phyloP scores from a whole-genome alignment of 2,797 vertebrate species.

The Sebastes aleutianus region DNA sequence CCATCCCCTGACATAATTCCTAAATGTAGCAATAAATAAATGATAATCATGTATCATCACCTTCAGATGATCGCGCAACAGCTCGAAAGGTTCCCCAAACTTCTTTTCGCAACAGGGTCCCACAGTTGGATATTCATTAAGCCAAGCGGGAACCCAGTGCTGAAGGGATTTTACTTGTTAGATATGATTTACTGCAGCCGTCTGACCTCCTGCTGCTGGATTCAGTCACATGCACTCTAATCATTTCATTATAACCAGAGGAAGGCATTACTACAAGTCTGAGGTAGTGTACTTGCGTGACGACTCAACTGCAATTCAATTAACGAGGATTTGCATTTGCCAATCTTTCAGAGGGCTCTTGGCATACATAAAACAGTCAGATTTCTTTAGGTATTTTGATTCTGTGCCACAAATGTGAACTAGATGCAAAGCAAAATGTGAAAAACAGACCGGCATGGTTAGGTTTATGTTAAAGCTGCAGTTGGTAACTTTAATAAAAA shows the following conservation, averaged over 20 bases:
- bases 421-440: background rate
- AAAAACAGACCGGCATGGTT: background rate
- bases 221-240: conserved; percentile 44
- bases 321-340: conserved; percentile 28
- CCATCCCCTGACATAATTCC: background rate
- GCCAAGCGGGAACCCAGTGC: conserved; percentile 35
- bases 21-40: background rate
- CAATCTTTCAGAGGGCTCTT: conserved; percentile 6
- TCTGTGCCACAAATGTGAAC: conserved; percentile 4
- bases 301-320: conserved; percentile 12
- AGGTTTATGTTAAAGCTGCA: background rate
- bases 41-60: background rate
- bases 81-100: conserved; percentile 14
- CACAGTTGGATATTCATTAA: conserved; percentile 63
- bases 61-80: background rate
- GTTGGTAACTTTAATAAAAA: background rate
- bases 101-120: conserved; percentile 23
- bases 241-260: conserved; percentile 53
- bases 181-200: conserved; percentile 55
- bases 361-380: background rate
- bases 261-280: conserved; percentile 18
- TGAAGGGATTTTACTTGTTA: conserved; percentile 60
- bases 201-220: conserved; percentile 56
- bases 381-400: background rate
- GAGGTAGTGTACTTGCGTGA: conserved; percentile 8